Conservation (phyloP, 2,888 invertebrate species). For the Drosophila setosimentum region DNA sequence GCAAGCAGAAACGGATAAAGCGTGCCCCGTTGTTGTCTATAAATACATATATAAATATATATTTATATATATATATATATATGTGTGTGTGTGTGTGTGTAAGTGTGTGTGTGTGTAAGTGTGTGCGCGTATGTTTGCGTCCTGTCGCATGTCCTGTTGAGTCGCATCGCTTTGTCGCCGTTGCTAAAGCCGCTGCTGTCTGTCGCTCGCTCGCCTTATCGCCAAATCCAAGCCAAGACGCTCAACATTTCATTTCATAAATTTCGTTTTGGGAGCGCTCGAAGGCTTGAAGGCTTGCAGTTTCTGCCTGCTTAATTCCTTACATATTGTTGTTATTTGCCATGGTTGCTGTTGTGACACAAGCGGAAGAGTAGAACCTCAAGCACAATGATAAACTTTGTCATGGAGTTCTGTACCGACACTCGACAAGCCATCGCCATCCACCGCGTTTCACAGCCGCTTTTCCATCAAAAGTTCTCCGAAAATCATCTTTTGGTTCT, state of each 20-base stretch:
- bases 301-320: constrained; percentile 55
- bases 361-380: constrained; percentile 21
- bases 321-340: constrained; percentile 42
- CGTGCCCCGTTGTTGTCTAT: constrained; percentile 10
- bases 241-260: constrained; percentile 63
- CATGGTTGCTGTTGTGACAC: constrained; percentile 8
- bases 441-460: constrained; percentile 39
- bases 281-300: constrained; percentile 39
- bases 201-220: constrained; percentile 42
- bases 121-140: background rate
- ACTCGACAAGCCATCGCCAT: constrained; percentile 46
- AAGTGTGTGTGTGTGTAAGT: background rate
- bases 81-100: background rate
- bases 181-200: constrained; percentile 6
- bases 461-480: constrained; percentile 48
- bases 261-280: constrained; percentile 45
- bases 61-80: background rate
- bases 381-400: constrained; percentile 47
- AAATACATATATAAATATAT: background rate
- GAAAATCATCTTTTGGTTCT: constrained; percentile 35
- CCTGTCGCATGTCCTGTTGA: constrained; percentile 26
- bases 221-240: constrained; percentile 53
- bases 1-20: constrained; percentile 53
- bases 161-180: constrained; percentile 16
- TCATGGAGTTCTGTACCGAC: constrained; percentile 53